These are phyloP conservation scores for Paedocypris micromegethes DNA, from an alignment of 2,797 vertebrate species.

Conservation along the genomic window DNA sequence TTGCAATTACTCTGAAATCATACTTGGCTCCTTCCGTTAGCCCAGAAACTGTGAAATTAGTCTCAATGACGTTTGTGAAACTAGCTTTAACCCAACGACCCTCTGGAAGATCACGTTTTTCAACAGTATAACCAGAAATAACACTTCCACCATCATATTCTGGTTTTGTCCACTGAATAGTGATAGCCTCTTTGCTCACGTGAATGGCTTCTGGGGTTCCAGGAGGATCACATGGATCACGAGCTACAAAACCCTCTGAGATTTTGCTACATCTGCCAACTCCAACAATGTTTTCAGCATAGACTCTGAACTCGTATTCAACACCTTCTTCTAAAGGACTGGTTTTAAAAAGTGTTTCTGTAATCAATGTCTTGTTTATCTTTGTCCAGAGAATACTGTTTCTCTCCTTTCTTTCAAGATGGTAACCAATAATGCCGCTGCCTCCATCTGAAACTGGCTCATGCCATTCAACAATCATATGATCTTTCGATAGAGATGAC, in stretches of 20 bases:
- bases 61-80: slow-evolving; percentile 96
- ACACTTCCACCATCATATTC: slow-evolving; percentile 95
- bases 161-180: slow-evolving; percentile 93
- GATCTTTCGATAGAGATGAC: slow-evolving; percentile 80
- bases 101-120: slow-evolving; percentile 95
- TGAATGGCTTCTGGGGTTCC: slow-evolving; percentile 87
- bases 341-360: slow-evolving; percentile 85
- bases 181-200: slow-evolving; percentile 86
- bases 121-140: slow-evolving; percentile 91
- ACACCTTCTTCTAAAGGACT: slow-evolving; percentile 90
- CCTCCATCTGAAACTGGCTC: slow-evolving; percentile 93
- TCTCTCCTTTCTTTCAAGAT: slow-evolving; percentile 96
- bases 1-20: slow-evolving; percentile 97
- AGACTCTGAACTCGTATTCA: slow-evolving; percentile 95
- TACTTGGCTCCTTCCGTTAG: slow-evolving; percentile 93
- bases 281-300: slow-evolving; percentile 97
- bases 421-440: slow-evolving; percentile 87
- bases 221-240: slow-evolving; percentile 94
- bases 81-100: slow-evolving; percentile 97
- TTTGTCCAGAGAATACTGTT: slow-evolving; percentile 98
- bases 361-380: slow-evolving; percentile 91
- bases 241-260: slow-evolving; percentile 90
- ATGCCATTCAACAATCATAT: slow-evolving; percentile 93
- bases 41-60: slow-evolving; percentile 86
- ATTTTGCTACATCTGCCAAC: slow-evolving; percentile 91